Conservation (phyloP, 2,113 vertebrate species). For the Ploceus nigricollis region DNA sequence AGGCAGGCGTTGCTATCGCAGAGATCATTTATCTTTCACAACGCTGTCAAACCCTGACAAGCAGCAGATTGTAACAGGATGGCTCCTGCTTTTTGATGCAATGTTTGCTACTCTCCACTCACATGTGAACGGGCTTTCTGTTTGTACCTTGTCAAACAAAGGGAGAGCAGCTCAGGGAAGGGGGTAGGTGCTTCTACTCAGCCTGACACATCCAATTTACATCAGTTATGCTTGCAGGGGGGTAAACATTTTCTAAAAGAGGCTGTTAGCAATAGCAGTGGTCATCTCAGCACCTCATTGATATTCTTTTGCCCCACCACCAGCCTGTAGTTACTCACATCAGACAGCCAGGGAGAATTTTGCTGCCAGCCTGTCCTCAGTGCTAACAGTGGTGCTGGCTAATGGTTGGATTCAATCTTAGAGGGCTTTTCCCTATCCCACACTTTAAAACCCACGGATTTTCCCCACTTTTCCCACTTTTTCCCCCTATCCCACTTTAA, state of each 20-base stretch:
- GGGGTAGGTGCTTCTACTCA: conserved; percentile 6
- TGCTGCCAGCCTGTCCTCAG: fast-evolving
- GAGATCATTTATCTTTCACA: conserved; percentile 69
- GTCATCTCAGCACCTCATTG: background rate
- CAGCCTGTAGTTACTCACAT: background rate
- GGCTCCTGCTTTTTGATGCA: conserved; percentile 52
- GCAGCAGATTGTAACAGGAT: conserved; percentile 63
- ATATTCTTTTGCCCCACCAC: background rate
- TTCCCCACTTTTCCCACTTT: no score
- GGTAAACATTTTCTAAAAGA: conserved; percentile 23
- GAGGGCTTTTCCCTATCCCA: background rate
- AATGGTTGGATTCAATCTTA: background rate
- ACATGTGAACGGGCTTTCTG: conserved; percentile 1
- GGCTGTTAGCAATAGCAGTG: background rate
- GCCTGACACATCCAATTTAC: conserved; percentile 39
- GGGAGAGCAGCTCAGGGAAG: background rate
- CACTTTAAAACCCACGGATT: no score
- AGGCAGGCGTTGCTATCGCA: conserved; percentile 39
- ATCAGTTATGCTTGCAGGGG: background rate
- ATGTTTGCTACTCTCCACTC: background rate
- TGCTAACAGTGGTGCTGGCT: background rate
- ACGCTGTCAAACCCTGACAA: conserved; percentile 62
- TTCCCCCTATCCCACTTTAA: no score
- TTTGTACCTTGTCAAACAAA: conserved; percentile 36
- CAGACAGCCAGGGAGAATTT: background rate